Conservation (phyloP, 2,888 invertebrate species). For the Zaprionus lineosus region DNA sequence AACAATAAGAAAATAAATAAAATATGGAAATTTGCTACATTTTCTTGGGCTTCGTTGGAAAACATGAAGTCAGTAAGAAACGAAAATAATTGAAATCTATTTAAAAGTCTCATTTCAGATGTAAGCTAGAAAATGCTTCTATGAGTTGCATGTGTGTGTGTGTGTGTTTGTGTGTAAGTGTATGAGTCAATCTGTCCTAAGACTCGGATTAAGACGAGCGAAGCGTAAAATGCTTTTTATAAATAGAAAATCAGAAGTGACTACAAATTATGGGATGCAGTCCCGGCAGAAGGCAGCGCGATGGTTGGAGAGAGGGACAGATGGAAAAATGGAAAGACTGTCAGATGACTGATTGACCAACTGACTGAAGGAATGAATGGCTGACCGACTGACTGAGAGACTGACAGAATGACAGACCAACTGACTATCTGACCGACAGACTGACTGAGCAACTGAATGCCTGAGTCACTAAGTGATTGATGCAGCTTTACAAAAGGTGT, state of each 20-base stretch:
- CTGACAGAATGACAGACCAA: no score
- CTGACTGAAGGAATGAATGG: no score
- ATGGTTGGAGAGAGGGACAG: not conserved
- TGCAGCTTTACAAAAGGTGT: conserved; percentile 45
- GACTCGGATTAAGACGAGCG: conserved; percentile 25
- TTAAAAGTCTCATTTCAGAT: no score
- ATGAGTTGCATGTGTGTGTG: not conserved
- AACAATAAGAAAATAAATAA: no score
- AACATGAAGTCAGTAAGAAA: no score
- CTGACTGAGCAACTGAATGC: conserved; percentile 8
- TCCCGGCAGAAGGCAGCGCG: conserved; percentile 6
- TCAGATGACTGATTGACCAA: not conserved
- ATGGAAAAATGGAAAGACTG: not conserved
- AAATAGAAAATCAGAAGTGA: conserved; percentile 49
- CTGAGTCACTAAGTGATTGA: conserved; percentile 10
- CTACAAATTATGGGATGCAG: conserved; percentile 43
- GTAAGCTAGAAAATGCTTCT: no score
- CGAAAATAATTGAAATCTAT: no score
- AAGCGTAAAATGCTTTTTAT: conserved; percentile 51
- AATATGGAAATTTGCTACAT: no score
- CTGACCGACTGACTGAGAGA: no score
- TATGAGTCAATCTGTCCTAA: conserved; percentile 20
- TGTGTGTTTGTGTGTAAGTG: conserved; percentile 9
- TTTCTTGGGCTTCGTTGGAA: no score
- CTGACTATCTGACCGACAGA: conserved; percentile 17